A percentile compares a stretch with the other conserved stretches of the same genome.
phyloP scores from a whole-genome alignment of 2,888 invertebrate species.

The Anoncus sp. region DNA sequence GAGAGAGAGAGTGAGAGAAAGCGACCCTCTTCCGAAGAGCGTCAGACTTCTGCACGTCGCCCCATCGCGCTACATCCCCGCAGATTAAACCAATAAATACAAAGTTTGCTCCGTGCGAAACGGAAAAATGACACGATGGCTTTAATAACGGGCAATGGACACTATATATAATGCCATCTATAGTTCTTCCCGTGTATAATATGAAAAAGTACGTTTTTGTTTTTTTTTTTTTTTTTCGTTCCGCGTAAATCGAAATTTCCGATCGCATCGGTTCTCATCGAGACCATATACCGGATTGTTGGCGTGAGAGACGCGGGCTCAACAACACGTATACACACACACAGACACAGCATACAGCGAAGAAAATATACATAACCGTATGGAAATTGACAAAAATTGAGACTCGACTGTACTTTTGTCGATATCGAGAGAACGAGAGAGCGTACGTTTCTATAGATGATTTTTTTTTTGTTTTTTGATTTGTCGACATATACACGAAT shows the following conservation, averaged over 20 bases:
- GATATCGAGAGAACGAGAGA: not conserved
- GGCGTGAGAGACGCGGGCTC: constrained; percentile 7
- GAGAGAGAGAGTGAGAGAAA: not conserved
- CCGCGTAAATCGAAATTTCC: constrained; percentile 20
- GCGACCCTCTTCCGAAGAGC: constrained; percentile 30
- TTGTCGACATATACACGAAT: not conserved
- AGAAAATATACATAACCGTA: constrained; percentile 14
- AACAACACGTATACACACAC: not conserved
- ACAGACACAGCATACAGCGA: constrained; percentile 19
- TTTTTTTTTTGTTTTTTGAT: not conserved
- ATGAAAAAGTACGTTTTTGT: not conserved
- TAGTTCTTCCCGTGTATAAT: constrained; percentile 1
- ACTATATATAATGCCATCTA: not conserved
- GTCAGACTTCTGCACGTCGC: constrained; percentile 1
- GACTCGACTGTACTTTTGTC: not conserved
- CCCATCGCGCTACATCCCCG: constrained; percentile 40
- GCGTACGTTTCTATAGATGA: too few relatives aligned
- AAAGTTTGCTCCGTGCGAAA: constrained; percentile 63
- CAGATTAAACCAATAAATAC: constrained; percentile 74
- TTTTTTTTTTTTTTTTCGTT: constrained; percentile 13
- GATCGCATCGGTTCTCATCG: constrained; percentile 32
- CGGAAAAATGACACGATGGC: constrained; percentile 60
- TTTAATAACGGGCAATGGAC: constrained; percentile 67
- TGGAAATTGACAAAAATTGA: constrained; percentile 39
- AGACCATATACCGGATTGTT: constrained; percentile 29